Evolutionary conservation across 2,888 invertebrate species (phyloP).

Genomic region (Leucophenga montana): DNA sequence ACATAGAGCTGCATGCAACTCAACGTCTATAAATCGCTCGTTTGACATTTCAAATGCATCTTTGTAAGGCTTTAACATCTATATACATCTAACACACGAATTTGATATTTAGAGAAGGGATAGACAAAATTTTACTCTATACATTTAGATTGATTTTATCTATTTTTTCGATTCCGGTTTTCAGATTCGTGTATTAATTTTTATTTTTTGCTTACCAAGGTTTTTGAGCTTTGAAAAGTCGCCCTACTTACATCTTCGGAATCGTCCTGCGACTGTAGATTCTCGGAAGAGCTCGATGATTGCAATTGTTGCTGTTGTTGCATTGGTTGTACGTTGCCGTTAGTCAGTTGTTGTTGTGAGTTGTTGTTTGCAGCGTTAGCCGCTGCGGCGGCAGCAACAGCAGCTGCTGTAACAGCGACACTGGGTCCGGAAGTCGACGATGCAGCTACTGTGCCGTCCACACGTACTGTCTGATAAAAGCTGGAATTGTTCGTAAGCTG

Average conservation of each 20-base stretch:
- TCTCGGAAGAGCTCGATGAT: constrained; percentile 71
- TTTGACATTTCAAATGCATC: too few species aligned
- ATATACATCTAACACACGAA: too few species aligned
- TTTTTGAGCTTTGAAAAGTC: too few species aligned
- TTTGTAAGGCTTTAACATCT: too few species aligned
- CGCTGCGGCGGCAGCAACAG: constrained; percentile 53
- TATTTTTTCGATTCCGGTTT: too few species aligned
- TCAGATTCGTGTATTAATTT: too few species aligned
- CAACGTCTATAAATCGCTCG: too few species aligned
- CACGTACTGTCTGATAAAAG: constrained; percentile 70
- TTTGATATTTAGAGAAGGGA: too few species aligned
- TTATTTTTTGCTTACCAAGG: too few species aligned
- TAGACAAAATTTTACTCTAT: too few species aligned
- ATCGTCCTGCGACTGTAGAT: constrained; percentile 71
- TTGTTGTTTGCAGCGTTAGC: constrained; percentile 46
- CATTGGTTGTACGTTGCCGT: constrained; percentile 54
- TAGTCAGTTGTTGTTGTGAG: constrained; percentile 50
- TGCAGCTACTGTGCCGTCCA: constrained; percentile 50
- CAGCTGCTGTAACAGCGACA: constrained; percentile 54
- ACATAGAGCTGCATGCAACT: too few species aligned
- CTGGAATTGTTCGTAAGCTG: constrained; percentile 71
- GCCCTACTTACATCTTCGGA: constrained; percentile 68
- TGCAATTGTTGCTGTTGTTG: constrained; percentile 64
- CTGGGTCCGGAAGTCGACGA: constrained; percentile 59
- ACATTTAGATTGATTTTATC: too few species aligned